phyloP scores from a whole-genome alignment of 2,113 vertebrate genomes.

The Melospiza georgiana region DNA sequence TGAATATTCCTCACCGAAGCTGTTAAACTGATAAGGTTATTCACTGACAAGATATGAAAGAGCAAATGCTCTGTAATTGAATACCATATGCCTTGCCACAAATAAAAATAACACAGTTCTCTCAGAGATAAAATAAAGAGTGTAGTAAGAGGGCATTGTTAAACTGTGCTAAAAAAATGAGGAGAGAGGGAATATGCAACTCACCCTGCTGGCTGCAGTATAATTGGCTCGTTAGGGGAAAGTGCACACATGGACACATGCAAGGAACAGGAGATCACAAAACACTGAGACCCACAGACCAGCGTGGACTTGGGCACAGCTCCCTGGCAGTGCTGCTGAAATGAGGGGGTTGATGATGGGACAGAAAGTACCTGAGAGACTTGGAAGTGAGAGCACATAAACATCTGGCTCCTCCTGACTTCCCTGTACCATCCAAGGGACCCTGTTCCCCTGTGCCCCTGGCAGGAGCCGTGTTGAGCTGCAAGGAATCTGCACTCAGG shows the following conservation, averaged over 20 bases:
- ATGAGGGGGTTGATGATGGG: neutral
- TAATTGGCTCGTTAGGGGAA: neutral
- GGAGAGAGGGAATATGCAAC: neutral
- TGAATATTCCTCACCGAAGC: neutral
- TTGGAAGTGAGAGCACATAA: accelerated
- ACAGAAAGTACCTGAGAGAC: neutral
- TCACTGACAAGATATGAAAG: neutral
- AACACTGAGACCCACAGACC: neutral
- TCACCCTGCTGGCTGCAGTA: neutral
- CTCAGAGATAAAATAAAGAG: neutral
- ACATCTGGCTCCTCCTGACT: neutral
- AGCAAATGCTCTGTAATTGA: neutral
- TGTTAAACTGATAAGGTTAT: neutral
- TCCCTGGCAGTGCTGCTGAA: neutral
- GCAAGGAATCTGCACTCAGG: accelerated
- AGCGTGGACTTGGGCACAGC: neutral
- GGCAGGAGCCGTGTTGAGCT: neutral
- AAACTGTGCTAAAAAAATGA: neutral
- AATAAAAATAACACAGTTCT: neutral
- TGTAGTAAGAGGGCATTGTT: neutral
- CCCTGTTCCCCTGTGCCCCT: neutral
- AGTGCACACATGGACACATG: accelerated
- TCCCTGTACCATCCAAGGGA: neutral
- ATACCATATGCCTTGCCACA: neutral
- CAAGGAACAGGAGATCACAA: neutral